phyloP scores from a whole-genome alignment of 2,888 invertebrate genomes.

The Herminia tarsipennalis region DNA sequence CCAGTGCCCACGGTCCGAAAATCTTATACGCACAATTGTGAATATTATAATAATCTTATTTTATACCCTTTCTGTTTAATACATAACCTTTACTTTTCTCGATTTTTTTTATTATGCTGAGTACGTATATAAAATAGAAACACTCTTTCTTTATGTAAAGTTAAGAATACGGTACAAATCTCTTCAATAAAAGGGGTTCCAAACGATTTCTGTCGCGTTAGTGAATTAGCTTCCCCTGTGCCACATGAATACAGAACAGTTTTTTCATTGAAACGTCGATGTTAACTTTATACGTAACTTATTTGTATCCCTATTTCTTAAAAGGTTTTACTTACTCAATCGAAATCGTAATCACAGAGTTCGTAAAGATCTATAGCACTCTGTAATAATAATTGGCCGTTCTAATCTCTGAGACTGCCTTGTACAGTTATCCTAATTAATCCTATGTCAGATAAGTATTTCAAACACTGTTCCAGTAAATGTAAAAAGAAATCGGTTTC shows the following conservation, averaged over 20 bases:
- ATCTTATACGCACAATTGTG: slow-evolving; percentile 29
- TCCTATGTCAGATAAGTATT: slow-evolving; percentile 41
- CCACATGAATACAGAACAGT: slow-evolving; percentile 28
- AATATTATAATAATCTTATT: no score
- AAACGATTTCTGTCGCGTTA: slow-evolving; percentile 35
- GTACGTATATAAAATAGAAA: slow-evolving; percentile 9
- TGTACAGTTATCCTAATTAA: slow-evolving; percentile 54
- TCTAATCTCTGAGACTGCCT: slow-evolving; percentile 29
- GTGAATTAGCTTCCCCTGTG: slow-evolving; percentile 36
- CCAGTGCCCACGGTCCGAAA: slow-evolving; percentile 41
- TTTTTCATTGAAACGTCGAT: slow-evolving; percentile 24
- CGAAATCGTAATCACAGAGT: not conserved
- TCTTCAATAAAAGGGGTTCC: slow-evolving; percentile 28
- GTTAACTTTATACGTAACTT: slow-evolving; percentile 2
- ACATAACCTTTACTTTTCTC: not conserved
- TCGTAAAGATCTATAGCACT: not conserved
- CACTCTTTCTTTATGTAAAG: slow-evolving; percentile 26
- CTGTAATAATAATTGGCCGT: slow-evolving; percentile 12
- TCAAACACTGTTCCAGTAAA: slow-evolving; percentile 39
- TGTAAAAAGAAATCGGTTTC: slow-evolving; percentile 52
- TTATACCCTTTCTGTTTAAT: slow-evolving; percentile 5
- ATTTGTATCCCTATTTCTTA: no score
- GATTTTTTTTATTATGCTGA: no score
- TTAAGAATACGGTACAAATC: slow-evolving; percentile 24
- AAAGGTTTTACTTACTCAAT: no score